phyloP scores from a whole-genome alignment of 2,797 vertebrate species.

The Phoeniculus purpureus region DNA sequence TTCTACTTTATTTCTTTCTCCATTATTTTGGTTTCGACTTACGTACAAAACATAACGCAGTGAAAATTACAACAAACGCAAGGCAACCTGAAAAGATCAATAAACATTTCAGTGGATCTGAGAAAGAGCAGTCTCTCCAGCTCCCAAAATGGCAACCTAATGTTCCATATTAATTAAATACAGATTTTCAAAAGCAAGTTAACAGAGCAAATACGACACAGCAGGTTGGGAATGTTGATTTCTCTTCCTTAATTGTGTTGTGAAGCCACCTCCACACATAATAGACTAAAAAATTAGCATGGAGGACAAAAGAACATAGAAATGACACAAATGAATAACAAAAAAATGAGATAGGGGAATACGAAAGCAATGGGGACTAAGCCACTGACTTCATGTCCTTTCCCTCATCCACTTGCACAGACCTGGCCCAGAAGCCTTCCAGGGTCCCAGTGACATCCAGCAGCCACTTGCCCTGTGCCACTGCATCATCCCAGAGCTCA shows the following conservation, averaged over 20 bases:
- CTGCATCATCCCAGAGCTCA: accelerated
- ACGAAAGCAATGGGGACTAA: not conserved
- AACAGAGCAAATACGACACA: slow-evolving; percentile 19
- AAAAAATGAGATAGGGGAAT: not conserved
- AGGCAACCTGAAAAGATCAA: not conserved
- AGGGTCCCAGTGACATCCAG: not conserved
- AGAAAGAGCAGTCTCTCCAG: not conserved
- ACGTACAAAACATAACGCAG: not conserved
- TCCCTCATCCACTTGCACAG: not conserved
- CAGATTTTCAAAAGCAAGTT: slow-evolving; percentile 31
- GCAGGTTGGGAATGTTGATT: slow-evolving; percentile 54
- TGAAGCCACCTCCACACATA: slow-evolving; percentile 30
- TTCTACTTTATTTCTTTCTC: not conserved
- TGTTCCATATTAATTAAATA: slow-evolving; percentile 53
- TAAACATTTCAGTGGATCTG: not conserved
- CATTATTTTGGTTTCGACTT: not conserved
- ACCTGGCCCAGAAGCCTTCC: not conserved
- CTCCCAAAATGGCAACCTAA: slow-evolving; percentile 21
- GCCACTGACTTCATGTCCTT: not conserved
- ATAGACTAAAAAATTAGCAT: slow-evolving; percentile 54
- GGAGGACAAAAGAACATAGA: slow-evolving; percentile 58
- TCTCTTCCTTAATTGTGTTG: slow-evolving; percentile 53
- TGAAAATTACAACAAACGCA: not conserved
- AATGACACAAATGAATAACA: not conserved
- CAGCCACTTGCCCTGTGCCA: not conserved